A percentile compares a stretch with the other conserved stretches of the same genome.
These are phyloP conservation scores for Steinernema hermaphroditum DNA, from an alignment of 2,888 invertebrate species.

Conservation along the genomic window DNA sequence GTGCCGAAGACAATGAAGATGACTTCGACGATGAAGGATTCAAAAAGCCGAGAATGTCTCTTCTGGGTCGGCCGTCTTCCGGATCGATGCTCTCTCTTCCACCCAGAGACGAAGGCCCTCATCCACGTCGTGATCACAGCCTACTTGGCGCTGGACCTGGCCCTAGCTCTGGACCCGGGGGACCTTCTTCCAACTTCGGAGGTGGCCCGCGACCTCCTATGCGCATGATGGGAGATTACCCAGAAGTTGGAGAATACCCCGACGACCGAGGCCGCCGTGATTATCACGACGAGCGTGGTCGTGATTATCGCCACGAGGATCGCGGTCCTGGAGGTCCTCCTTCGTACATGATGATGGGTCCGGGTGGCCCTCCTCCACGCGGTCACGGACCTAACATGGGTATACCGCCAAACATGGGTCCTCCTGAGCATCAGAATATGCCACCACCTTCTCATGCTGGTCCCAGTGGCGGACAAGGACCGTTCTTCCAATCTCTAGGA, in stretches of 20 bases:
- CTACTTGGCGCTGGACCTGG: neutral
- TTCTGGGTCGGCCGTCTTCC: neutral
- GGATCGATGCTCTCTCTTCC: neutral
- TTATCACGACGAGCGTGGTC: too few relatives aligned
- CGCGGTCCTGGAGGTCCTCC: too few relatives aligned
- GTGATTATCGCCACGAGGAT: too few relatives aligned
- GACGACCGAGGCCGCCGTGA: too few relatives aligned
- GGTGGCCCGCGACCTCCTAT: too few relatives aligned
- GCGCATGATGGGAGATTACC: too few relatives aligned
- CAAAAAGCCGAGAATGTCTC: constrained; percentile 1
- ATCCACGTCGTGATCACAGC: neutral
- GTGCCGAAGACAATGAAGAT: constrained; percentile 15
- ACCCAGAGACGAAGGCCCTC: neutral
- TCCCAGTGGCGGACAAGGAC: neutral
- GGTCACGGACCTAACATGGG: too few relatives aligned
- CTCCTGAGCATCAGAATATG: too few relatives aligned
- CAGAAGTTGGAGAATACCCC: too few relatives aligned
- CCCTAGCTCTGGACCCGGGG: neutral
- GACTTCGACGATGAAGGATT: neutral
- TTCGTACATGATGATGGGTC: too few relatives aligned
- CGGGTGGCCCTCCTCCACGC: too few relatives aligned
- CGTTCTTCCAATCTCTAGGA: neutral
- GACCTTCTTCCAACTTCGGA: neutral
- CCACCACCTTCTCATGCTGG: neutral
- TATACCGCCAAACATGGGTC: too few relatives aligned